These are phyloP conservation scores for Spisula subtruncata DNA, from an alignment of 2,888 invertebrate genomes.

Conservation along the genomic window DNA sequence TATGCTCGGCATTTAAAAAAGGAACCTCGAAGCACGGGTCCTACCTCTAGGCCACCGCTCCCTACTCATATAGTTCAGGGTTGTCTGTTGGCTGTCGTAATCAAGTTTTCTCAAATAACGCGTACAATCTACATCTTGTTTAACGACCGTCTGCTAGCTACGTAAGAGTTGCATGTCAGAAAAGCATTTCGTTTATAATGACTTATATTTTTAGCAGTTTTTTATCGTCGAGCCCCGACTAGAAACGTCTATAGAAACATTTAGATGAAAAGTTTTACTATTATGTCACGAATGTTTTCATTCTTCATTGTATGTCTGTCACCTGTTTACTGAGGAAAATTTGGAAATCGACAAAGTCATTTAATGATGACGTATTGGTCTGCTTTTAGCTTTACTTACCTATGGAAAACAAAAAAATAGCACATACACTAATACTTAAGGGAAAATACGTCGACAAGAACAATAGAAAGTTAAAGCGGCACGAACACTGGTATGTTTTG, in stretches of 20 bases:
- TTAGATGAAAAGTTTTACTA: background rate
- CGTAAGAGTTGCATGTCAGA: background rate
- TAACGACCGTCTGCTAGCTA: background rate
- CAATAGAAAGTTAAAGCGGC: too few species aligned
- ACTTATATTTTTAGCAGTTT: background rate
- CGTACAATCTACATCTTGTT: too few species aligned
- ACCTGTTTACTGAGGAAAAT: background rate
- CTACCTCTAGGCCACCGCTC: too few species aligned
- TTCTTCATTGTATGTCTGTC: background rate
- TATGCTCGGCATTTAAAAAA: too few species aligned
- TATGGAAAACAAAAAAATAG: background rate
- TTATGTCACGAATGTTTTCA: background rate
- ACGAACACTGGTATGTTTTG: too few species aligned
- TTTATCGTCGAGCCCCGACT: background rate
- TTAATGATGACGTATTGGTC: background rate
- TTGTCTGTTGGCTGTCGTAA: background rate
- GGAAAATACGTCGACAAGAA: too few species aligned
- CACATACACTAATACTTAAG: too few species aligned
- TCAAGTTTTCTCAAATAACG: background rate
- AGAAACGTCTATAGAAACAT: background rate
- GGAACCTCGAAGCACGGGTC: too few species aligned
- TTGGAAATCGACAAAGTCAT: background rate
- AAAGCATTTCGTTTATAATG: background rate
- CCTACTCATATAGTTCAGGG: too few species aligned
- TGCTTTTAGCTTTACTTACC: background rate